A percentile compares a stretch with the other conserved stretches of the same genome.
These are phyloP conservation scores for Hycleus cichorii DNA, from an alignment of 1,140 invertebrate genomes.

Conservation along the genomic window DNA sequence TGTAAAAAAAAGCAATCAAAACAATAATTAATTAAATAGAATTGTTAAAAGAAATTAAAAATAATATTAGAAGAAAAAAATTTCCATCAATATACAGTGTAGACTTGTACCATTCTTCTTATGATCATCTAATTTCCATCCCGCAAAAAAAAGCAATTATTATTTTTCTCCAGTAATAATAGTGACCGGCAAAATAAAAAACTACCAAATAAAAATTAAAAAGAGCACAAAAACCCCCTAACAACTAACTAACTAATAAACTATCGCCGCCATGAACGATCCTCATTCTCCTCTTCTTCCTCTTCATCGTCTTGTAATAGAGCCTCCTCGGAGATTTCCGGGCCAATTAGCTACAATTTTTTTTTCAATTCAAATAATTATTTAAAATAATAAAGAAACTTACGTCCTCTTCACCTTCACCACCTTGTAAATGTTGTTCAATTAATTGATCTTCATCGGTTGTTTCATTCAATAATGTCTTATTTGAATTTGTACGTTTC, in stretches of 20 bases:
- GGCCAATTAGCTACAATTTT: slow-evolving; percentile 17
- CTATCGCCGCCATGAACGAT: slow-evolving; percentile 53
- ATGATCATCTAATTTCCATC: no score
- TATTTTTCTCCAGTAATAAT: no score
- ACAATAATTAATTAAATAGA: no score
- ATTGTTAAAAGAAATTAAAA: no score
- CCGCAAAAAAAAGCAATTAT: no score
- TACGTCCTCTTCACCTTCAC: slow-evolving; percentile 42
- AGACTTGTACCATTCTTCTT: no score
- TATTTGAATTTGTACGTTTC: no score
- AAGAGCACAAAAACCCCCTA: no score
- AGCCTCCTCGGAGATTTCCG: slow-evolving; percentile 39
- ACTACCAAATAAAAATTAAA: neutral
- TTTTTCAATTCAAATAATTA: slow-evolving; percentile 6
- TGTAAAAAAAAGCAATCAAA: no score
- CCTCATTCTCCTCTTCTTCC: slow-evolving; percentile 53
- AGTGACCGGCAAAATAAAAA: neutral
- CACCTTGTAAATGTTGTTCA: slow-evolving; percentile 40
- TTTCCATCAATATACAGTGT: no score
- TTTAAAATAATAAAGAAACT: slow-evolving; percentile 5
- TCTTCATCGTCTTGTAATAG: slow-evolving; percentile 51
- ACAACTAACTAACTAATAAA: neutral
- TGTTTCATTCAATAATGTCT: slow-evolving; percentile 35
- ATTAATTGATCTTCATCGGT: slow-evolving; percentile 42
- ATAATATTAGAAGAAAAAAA: no score